phyloP scores from a whole-genome alignment of 2,888 invertebrate species.

The Parelbella ahira region DNA sequence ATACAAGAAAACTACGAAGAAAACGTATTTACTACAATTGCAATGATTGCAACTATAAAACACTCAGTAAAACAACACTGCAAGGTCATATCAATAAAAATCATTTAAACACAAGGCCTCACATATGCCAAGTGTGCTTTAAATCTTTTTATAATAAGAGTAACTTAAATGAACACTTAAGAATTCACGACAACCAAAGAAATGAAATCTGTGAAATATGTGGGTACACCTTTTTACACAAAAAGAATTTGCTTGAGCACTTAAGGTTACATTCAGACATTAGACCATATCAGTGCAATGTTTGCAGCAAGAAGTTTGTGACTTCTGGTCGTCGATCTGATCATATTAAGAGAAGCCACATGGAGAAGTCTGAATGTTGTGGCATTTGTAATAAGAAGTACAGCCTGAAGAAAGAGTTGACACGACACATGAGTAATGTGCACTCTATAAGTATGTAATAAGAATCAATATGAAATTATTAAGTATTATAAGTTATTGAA shows the following conservation, averaged over 20 bases:
- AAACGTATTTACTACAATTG: slow-evolving; percentile 38
- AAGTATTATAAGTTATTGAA: too few species aligned
- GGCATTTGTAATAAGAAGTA: slow-evolving; percentile 52
- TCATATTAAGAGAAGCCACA: slow-evolving; percentile 53
- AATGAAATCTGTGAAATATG: slow-evolving; percentile 53
- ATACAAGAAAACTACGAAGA: slow-evolving; percentile 28
- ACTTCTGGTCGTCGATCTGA: slow-evolving; percentile 51
- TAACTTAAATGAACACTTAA: slow-evolving; percentile 46
- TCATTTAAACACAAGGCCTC: slow-evolving; percentile 47
- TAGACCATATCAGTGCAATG: slow-evolving; percentile 48
- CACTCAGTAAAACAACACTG: slow-evolving; percentile 43
- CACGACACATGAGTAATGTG: slow-evolving; percentile 43
- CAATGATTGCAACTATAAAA: slow-evolving; percentile 42
- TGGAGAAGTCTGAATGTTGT: slow-evolving; percentile 46
- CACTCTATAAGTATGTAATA: not conserved
- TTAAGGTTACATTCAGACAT: slow-evolving; percentile 47
- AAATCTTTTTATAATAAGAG: slow-evolving; percentile 56
- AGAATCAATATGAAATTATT: too few species aligned
- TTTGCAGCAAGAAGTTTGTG: slow-evolving; percentile 47
- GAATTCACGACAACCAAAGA: slow-evolving; percentile 40
- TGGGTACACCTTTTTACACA: slow-evolving; percentile 46
- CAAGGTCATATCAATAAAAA: slow-evolving; percentile 53
- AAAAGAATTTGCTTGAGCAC: slow-evolving; percentile 51
- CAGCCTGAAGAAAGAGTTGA: slow-evolving; percentile 51
- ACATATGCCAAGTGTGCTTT: slow-evolving; percentile 43